Base-by-base conservation (phyloP, 2,888 invertebrate species). In the Lucinisca nassula region DNA sequence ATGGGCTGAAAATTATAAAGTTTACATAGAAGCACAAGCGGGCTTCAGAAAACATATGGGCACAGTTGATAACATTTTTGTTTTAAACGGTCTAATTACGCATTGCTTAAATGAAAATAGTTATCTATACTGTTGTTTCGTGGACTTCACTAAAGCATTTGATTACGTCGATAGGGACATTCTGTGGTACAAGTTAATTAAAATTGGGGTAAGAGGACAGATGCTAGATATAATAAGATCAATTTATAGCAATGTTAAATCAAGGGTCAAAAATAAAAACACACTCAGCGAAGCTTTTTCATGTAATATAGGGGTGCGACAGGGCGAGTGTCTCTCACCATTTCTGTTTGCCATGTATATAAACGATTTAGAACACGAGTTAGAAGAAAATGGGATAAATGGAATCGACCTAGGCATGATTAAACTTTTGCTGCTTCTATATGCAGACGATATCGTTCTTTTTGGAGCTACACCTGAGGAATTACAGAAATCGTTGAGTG, bases 271-370 rank as follows among this genome's bases (percentile, higher is more conserved):
- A 4, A 30, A 51, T 35, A 38, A 45, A 72, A 27, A 58, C 27
- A 14, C 35, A 21, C 24, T 45, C 4, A 72, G 78, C 30, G 84
- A 74, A 12, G 49, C 24, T 32, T 84, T 79, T 40, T 1, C 8
- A 35, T 79, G 84, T 75, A 27, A 72, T 30, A 32, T 37, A 30
- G 84, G 84, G 32, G 74, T 84, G 1, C 37, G 84, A 51, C 84
- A 84, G 61, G 84, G 79, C 12, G 84, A 79, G 72, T 77, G 77
- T 75, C 58, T 79, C 4, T 83, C 83, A 45, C 78, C 83, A 24
- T 40, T 83, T 49, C 30, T 78, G 8, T 83, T 76, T 45, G 6
- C 61, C 14, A 40, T 82, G 37, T 76, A 77, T n/a, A 4, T 82
- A 2, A 75, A 81, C 58, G 74, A 75, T 24, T 45, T 81, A 14